Evolutionary conservation across 2,888 invertebrate genomes (phyloP).

Genomic region (Agrilus cyanescens): DNA sequence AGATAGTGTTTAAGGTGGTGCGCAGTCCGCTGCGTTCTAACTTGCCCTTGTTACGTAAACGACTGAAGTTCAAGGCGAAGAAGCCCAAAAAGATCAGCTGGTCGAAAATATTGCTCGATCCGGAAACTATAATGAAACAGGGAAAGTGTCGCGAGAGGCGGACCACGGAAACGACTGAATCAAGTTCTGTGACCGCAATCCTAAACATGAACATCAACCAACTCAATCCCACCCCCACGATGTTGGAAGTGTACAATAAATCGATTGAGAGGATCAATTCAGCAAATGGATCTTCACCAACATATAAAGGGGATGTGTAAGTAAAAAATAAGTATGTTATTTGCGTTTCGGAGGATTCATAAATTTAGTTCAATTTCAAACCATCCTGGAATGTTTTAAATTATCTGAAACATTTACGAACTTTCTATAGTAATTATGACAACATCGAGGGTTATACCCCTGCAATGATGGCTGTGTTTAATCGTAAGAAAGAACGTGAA

Average conservation of each 20-base stretch:
- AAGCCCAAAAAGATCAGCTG: constrained; percentile 47
- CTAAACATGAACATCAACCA: constrained; percentile 38
- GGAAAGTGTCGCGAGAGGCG: constrained; percentile 31
- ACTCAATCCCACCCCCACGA: constrained; percentile 58
- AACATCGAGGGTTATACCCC: constrained; percentile 39
- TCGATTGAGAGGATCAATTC: constrained; percentile 40
- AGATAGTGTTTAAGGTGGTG: constrained; percentile 28
- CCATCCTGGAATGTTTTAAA: constrained; percentile 5
- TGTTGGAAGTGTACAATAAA: constrained; percentile 53
- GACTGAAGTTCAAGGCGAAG: constrained; percentile 37
- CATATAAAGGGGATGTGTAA: constrained; percentile 25
- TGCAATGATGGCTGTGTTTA: constrained; percentile 43
- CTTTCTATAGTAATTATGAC: constrained; percentile 13
- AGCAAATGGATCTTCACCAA: constrained; percentile 20
- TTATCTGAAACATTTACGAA: constrained; percentile 2
- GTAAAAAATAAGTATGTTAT: constrained; percentile 8
- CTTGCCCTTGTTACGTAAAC: constrained; percentile 44
- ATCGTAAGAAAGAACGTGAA: constrained; percentile 38
- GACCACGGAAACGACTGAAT: constrained; percentile 34
- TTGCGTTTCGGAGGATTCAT: not conserved
- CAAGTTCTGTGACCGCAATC: constrained; percentile 35
- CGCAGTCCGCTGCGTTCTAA: constrained; percentile 50
- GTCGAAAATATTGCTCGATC: constrained; percentile 52
- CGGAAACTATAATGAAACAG: constrained; percentile 49
- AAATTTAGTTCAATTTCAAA: not conserved